These are phyloP conservation scores for Rosalia funebris DNA, from an alignment of 2,888 invertebrate species.

Conservation along the genomic window DNA sequence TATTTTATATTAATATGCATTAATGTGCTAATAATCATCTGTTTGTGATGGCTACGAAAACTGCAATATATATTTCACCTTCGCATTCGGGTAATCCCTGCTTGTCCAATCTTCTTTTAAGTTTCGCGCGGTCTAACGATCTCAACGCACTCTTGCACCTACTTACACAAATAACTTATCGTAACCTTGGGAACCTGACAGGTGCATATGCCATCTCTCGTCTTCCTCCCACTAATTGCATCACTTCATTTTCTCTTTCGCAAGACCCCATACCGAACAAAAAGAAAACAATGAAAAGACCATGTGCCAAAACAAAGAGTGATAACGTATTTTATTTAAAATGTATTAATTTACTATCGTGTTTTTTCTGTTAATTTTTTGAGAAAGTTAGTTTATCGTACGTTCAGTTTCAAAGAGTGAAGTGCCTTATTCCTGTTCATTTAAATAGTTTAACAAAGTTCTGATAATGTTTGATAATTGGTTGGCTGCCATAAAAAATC, in stretches of 20 bases:
- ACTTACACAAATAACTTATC: constrained; percentile 14
- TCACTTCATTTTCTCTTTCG: constrained; percentile 24
- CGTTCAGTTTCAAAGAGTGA: not conserved
- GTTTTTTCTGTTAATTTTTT: not conserved
- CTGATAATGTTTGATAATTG: constrained; percentile 65
- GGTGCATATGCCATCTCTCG: constrained; percentile 32
- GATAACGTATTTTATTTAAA: constrained; percentile 31
- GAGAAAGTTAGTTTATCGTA: not conserved
- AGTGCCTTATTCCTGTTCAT: constrained; percentile 20
- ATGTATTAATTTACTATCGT: not conserved
- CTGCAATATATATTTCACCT: no score
- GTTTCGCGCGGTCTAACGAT: constrained; percentile 7
- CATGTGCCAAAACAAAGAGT: constrained; percentile 50
- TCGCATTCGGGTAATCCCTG: no score
- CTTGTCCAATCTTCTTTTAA: no score
- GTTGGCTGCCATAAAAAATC: constrained; percentile 62
- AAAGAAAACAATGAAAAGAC: constrained; percentile 38
- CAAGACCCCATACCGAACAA: constrained; percentile 39
- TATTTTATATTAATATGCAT: no score
- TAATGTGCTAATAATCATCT: no score
- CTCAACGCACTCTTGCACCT: constrained; percentile 6
- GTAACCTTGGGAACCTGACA: constrained; percentile 40
- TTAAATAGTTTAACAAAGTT: constrained; percentile 14
- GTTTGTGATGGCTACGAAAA: no score
- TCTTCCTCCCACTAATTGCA: constrained; percentile 27